Conservation (phyloP, 2,888 invertebrate species). For the Catonia carolina region DNA sequence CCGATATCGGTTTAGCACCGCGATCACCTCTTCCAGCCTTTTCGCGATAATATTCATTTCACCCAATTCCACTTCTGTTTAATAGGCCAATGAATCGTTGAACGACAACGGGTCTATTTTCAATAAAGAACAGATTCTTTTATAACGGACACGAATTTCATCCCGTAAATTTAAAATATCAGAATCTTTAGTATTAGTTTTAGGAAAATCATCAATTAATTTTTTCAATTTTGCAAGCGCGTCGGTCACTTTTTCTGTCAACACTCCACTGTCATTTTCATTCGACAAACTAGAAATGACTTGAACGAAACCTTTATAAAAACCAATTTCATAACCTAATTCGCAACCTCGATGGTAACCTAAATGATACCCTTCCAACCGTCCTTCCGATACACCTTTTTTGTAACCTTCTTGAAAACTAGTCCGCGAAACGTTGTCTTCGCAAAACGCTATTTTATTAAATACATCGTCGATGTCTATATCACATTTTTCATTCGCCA, state of each 20-base stretch:
- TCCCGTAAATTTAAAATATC: conserved; percentile 59
- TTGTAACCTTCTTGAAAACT: conserved; percentile 63
- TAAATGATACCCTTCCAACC: conserved; percentile 59
- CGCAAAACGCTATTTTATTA: conserved; percentile 61
- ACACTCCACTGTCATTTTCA: background rate
- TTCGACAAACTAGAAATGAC: conserved; percentile 6
- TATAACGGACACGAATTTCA: conserved; percentile 59
- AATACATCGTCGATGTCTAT: conserved; percentile 68
- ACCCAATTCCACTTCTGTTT: background rate
- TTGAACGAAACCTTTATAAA: conserved; percentile 57
- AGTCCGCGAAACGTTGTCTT: conserved; percentile 55
- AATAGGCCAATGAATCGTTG: conserved; percentile 48
- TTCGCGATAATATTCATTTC: background rate
- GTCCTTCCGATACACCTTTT: conserved; percentile 53
- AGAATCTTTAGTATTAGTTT: conserved; percentile 53
- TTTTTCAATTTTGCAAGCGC: conserved; percentile 52
- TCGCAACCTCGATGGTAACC: conserved; percentile 73
- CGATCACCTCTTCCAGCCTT: conserved; percentile 35
- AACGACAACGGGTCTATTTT: conserved; percentile 56
- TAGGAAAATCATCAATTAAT: conserved; percentile 58
- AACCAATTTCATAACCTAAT: conserved; percentile 70
- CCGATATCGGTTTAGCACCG: conserved; percentile 53
- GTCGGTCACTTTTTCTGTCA: conserved; percentile 48
- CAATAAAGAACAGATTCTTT: conserved; percentile 59
- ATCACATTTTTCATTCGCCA: conserved; percentile 35